Conservation (phyloP, 1,140 invertebrate species). For the Zophobas atratus region DNA sequence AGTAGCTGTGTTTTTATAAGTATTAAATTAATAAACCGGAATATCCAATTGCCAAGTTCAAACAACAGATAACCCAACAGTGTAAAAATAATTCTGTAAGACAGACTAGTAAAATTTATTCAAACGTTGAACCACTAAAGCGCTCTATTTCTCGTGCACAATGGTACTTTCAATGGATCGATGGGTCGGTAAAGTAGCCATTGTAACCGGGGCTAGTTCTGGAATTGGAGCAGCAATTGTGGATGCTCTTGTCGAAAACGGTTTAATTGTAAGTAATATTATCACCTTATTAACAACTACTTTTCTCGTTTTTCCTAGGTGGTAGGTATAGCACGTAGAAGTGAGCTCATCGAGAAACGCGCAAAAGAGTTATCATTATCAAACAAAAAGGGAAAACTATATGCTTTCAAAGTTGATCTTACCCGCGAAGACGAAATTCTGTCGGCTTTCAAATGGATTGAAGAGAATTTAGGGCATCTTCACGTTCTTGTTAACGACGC, state of each 20-base stretch:
- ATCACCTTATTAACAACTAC: background rate
- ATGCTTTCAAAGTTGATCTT: constrained; percentile 73
- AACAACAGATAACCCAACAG: too few relatives aligned
- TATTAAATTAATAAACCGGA: too few relatives aligned
- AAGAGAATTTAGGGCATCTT: constrained; percentile 73
- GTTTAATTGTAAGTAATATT: background rate
- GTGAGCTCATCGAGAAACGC: background rate
- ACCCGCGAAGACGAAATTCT: constrained; percentile 75
- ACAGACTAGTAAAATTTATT: too few relatives aligned
- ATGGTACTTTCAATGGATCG: constrained; percentile 13
- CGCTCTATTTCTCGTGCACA: too few relatives aligned
- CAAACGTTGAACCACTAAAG: too few relatives aligned
- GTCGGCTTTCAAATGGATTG: constrained; percentile 74
- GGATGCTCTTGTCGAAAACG: constrained; percentile 1
- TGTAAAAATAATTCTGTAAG: too few relatives aligned
- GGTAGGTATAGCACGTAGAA: background rate
- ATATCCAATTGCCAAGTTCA: too few relatives aligned
- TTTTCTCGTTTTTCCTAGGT: background rate
- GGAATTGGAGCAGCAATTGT: constrained; percentile 50
- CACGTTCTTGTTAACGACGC: constrained; percentile 81
- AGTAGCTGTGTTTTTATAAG: too few relatives aligned
- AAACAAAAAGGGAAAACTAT: constrained; percentile 26
- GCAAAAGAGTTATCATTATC: background rate
- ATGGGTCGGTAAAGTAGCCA: constrained; percentile 5
- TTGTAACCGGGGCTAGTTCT: background rate